Percentiles rank a stretch among this genome's conserved stretches.
phyloP scores from a whole-genome alignment of 2,113 vertebrate species.

The Zapus hudsonius region DNA sequence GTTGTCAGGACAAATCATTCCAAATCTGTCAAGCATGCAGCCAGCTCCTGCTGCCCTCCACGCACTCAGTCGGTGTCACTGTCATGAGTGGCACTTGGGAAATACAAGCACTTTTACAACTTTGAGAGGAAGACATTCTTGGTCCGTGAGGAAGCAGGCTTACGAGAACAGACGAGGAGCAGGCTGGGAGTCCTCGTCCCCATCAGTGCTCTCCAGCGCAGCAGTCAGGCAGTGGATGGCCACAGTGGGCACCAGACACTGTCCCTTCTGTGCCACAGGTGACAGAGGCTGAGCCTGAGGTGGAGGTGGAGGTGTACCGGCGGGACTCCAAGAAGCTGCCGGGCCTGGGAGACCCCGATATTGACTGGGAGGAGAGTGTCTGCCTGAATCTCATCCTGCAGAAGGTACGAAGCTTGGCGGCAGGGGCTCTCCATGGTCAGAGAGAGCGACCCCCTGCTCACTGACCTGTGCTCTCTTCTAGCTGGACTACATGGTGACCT shows the following conservation, averaged over 20 bases:
- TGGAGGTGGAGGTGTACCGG: conserved; percentile 97
- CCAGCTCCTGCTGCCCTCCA: not conserved
- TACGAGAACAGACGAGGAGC: not conserved
- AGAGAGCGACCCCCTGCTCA: rapidly evolving
- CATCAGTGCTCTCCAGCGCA: rapidly evolving
- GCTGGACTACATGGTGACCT: conserved; percentile 98
- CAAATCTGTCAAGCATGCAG: not conserved
- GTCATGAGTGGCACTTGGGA: not conserved
- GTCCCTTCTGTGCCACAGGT: not conserved
- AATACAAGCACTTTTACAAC: too few species aligned
- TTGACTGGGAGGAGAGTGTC: conserved; percentile 99
- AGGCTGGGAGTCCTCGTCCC: rapidly evolving
- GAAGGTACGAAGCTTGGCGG: conserved; percentile 86
- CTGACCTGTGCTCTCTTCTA: conserved; percentile 68
- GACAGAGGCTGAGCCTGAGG: conserved; percentile 82
- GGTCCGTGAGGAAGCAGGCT: not conserved
- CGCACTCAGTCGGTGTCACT: too few species aligned
- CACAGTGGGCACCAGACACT: rapidly evolving
- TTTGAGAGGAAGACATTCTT: not conserved
- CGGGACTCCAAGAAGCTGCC: conserved; percentile 99
- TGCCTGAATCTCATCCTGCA: conserved; percentile 98
- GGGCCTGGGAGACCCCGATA: conserved; percentile 96
- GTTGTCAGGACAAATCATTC: not conserved
- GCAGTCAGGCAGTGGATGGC: too few species aligned
- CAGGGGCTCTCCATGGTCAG: rapidly evolving